These are phyloP conservation scores for Agelas oroides DNA, from an alignment of 37 sponge, comb jelly and placozoan genomes.

Conservation along the genomic window DNA sequence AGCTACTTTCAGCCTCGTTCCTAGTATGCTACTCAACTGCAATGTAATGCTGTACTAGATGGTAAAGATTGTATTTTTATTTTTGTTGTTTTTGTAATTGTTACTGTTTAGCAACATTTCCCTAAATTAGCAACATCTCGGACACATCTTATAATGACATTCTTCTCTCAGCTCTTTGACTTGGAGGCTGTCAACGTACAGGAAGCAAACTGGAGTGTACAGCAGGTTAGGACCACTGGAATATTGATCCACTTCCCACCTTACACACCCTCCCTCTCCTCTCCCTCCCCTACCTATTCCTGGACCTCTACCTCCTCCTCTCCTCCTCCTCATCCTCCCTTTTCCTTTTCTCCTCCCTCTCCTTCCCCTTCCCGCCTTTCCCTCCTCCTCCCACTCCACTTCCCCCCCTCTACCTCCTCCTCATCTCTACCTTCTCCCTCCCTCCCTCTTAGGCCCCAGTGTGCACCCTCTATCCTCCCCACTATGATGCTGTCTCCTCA, in stretches of 20 bases:
- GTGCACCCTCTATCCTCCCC: conserved; percentile 76
- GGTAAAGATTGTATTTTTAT: no score
- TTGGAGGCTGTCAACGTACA: background rate
- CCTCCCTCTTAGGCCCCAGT: conserved; percentile 17
- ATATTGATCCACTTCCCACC: no score
- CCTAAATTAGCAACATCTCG: no score
- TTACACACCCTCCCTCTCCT: background rate
- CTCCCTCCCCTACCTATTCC: no score
- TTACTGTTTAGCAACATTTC: no score
- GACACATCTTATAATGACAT: background rate
- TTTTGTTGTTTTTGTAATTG: no score
- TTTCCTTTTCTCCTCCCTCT: background rate
- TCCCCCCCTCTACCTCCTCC: background rate
- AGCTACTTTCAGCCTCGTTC: background rate
- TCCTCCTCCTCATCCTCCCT: background rate
- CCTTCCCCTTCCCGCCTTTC: background rate
- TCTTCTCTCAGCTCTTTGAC: conserved; percentile 25
- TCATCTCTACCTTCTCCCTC: background rate
- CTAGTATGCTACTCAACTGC: background rate
- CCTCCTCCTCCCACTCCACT: background rate
- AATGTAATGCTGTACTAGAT: background rate
- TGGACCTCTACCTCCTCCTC: no score
- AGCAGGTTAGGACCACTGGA: no score
- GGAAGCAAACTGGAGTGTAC: no score
- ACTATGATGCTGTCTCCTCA: conserved; percentile 86